Conservation (phyloP, 1,140 invertebrate genomes). For the Pseudomyrmex gracilis region DNA sequence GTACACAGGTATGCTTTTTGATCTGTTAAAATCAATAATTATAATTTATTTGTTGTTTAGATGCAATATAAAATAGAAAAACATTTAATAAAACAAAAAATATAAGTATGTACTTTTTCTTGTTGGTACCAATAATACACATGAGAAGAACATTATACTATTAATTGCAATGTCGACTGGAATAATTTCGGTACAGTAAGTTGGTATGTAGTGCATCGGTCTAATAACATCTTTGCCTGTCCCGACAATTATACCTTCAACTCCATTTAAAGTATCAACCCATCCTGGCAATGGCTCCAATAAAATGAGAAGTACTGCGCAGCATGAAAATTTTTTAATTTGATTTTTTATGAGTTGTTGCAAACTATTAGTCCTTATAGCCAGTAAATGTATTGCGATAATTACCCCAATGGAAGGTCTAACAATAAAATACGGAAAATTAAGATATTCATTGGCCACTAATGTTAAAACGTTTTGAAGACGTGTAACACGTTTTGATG, state of each 20-base stretch:
- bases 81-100: neutral
- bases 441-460: conserved; percentile 87
- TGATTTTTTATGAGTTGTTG: neutral
- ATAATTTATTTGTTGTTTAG: too few species aligned
- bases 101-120: conserved; percentile 78
- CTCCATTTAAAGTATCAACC: conserved; percentile 97
- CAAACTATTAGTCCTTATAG: conserved; percentile 38
- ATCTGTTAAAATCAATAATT: conserved; percentile 80
- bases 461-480: conserved; percentile 90
- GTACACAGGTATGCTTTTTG: conserved; percentile 89
- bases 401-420: conserved; percentile 91
- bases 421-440: conserved; percentile 88
- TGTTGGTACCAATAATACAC: conserved; percentile 85
- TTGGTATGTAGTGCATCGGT: conserved; percentile 91
- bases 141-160: conserved; percentile 89
- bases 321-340: neutral
- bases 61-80: too few species aligned
- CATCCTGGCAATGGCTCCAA: conserved; percentile 91
- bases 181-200: conserved; percentile 92
- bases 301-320: conserved; percentile 88
- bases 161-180: conserved; percentile 96
- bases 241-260: conserved; percentile 91
- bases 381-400: neutral
- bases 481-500: conserved; percentile 93
- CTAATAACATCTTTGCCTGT: conserved; percentile 95